Conservation (phyloP, 1,140 invertebrate species). For the Chelonus insularis region DNA sequence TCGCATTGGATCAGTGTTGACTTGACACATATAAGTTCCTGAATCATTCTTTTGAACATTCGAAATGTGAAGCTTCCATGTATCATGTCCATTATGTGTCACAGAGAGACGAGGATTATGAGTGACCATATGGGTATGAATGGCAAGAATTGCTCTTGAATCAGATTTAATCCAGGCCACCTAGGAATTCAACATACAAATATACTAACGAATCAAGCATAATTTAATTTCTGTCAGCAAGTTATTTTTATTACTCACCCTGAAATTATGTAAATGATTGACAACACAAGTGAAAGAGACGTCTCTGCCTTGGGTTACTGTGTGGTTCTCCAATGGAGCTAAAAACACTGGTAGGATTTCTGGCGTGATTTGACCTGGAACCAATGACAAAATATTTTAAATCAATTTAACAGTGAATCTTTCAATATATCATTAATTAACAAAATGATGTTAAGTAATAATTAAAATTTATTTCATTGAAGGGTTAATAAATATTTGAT, state of each 20-base stretch:
- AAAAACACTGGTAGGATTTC: constrained; percentile 77
- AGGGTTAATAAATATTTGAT: too few species aligned
- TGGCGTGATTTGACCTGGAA: constrained; percentile 56
- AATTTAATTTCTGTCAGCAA: not conserved
- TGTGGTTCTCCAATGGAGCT: constrained; percentile 82
- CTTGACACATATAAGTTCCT: constrained; percentile 89
- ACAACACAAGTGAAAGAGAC: constrained; percentile 87
- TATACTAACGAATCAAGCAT: too few species aligned
- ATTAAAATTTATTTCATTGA: too few species aligned
- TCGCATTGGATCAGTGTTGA: constrained; percentile 89
- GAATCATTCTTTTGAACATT: constrained; percentile 88
- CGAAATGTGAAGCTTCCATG: constrained; percentile 85
- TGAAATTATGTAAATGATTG: constrained; percentile 81
- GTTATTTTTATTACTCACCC: constrained; percentile 65
- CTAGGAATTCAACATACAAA: too few species aligned
- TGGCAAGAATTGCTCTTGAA: constrained; percentile 84
- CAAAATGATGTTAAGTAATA: too few species aligned
- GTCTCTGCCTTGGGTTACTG: constrained; percentile 83
- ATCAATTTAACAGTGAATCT: not conserved
- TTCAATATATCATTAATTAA: too few species aligned
- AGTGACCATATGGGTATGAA: constrained; percentile 87
- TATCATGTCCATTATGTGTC: constrained; percentile 88
- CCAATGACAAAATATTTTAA: not conserved
- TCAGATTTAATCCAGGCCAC: constrained; percentile 92
- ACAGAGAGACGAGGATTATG: constrained; percentile 82